Base-by-base conservation (phyloP, 2,888 invertebrate genomes). In the Xestia c-nigrum region DNA sequence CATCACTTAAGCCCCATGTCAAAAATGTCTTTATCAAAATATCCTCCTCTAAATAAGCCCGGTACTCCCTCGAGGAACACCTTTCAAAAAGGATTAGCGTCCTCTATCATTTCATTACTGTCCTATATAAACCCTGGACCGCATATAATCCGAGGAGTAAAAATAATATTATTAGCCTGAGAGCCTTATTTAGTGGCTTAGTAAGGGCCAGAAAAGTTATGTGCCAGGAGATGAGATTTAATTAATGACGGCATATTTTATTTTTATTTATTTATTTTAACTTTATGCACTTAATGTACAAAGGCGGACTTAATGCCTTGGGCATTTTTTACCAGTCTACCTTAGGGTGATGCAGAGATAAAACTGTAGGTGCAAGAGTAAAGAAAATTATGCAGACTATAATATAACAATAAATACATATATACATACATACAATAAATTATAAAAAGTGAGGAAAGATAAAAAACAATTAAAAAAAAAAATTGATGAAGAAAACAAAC, bases 31-130 rank as follows among this genome's bases (percentile, higher is more conserved):
- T 59, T 75, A 77, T 73, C 72, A 80, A 79, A 85, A 87, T 77
- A 80, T 70, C 61, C 76, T 70, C 61, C 74, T 73, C 68, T 14
- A 40, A 61, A 85, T 69, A 73, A 79, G 71, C 72, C 80, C 50
- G 55, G 61, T 61, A 21, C 21, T 67, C 81, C 74, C 80, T n/a
- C 19, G 74, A 80, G 86, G 66, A 76, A 76, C 76, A 77, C 80
- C 76, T 85, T 85, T 87, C 80, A 77, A 76, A 76, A 68, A 59
- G 72, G 86, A 87, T 87, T 82, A 85, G 75, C 72, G 40, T 70
- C 52, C 69, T 76, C 74, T 79, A 81, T 86, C 77, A 86, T 87
- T 85, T 86, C 72, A 87, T 82, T 82, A 79, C 67, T 21, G 74
- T 71, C 87, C 77, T 82, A 57, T 69, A 61, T 52, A 82, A 84